These are phyloP conservation scores for Furnarius figulus DNA, from an alignment of 2,113 vertebrate genomes.

Conservation along the genomic window DNA sequence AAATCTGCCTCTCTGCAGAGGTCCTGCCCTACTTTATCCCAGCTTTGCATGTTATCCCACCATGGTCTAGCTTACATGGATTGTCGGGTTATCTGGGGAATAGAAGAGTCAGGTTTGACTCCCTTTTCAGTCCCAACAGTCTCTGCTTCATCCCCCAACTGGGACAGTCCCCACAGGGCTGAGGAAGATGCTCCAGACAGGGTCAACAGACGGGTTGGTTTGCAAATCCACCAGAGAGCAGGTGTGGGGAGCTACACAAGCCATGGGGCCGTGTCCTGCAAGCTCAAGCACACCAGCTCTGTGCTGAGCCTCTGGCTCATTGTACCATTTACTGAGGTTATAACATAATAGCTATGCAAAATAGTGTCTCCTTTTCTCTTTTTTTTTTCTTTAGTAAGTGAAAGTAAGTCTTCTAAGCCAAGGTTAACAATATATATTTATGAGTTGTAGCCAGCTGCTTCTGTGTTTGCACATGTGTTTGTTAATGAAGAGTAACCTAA, in stretches of 20 bases:
- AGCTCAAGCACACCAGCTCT: not conserved
- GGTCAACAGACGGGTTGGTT: not conserved
- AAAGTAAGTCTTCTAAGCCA: slow-evolving; percentile 60
- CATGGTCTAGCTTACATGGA: not conserved
- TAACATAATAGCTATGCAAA: slow-evolving; percentile 52
- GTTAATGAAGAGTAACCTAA: slow-evolving; percentile 84
- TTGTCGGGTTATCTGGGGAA: not conserved
- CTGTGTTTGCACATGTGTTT: slow-evolving; percentile 72
- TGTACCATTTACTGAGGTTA: not conserved
- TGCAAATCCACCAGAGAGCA: not conserved
- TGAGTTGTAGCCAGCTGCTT: slow-evolving; percentile 75
- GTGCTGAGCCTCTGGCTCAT: not conserved
- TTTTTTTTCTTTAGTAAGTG: slow-evolving; percentile 1
- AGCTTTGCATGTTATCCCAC: not conserved
- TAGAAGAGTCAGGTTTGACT: not conserved
- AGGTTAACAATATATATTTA: slow-evolving; percentile 76
- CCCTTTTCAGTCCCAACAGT: accelerated
- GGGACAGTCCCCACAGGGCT: not conserved
- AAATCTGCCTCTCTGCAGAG: not conserved
- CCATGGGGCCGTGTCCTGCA: accelerated
- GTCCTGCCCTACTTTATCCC: not conserved
- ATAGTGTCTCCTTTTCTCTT: not conserved
- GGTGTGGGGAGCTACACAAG: not conserved
- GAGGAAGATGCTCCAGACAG: not conserved
- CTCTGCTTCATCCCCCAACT: not conserved